phyloP scores from a whole-genome alignment of 2,797 vertebrate genomes.

The Cossypha heuglini region DNA sequence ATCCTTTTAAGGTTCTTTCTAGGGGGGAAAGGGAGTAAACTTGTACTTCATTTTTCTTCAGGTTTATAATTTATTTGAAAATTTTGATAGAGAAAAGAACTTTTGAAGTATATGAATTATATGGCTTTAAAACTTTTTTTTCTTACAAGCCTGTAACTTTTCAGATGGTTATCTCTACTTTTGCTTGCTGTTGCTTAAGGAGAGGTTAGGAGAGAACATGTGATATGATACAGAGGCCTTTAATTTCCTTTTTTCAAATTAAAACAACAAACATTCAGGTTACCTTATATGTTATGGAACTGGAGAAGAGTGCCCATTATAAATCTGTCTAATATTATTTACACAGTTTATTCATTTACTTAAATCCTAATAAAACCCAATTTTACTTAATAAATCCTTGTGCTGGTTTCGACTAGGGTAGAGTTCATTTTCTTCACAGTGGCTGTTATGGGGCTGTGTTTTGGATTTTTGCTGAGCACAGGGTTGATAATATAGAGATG shows the following conservation, averaged over 20 bases:
- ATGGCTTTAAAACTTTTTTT: not conserved
- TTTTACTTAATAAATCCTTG: not conserved
- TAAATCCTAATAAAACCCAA: not conserved
- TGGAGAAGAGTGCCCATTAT: not conserved
- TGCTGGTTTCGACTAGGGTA: not conserved
- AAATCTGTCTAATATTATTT: not conserved
- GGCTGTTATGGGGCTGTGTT: not conserved
- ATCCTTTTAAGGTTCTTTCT: not conserved
- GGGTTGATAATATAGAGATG: not conserved
- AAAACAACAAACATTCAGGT: not conserved
- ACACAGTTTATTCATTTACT: not conserved
- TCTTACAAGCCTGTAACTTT: not conserved
- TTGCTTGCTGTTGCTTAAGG: not conserved
- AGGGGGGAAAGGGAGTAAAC: not conserved
- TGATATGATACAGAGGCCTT: not conserved
- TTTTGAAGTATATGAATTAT: not conserved
- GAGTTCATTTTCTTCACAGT: not conserved
- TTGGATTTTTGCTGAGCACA: not conserved
- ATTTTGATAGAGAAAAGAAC: not conserved
- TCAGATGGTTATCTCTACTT: not conserved
- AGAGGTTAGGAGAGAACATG: not conserved
- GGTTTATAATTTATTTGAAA: not conserved
- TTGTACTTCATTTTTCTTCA: not conserved
- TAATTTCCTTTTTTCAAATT: not conserved
- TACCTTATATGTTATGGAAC: not conserved